phyloP scores from a whole-genome alignment of 2,797 vertebrate species.

The Gambelia wislizenii region DNA sequence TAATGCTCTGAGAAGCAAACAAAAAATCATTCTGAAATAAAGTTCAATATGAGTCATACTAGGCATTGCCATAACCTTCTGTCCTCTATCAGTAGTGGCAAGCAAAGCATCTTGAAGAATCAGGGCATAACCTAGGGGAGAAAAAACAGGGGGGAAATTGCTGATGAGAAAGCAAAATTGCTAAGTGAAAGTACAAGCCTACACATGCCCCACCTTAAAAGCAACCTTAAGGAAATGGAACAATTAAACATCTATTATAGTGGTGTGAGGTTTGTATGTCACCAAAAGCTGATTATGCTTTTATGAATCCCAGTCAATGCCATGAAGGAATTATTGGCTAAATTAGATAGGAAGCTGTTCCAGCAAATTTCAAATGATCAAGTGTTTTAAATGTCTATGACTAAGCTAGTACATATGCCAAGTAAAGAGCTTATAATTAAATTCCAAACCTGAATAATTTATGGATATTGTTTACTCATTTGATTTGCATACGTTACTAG shows the following conservation, averaged over 20 bases:
- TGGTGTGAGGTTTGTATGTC: constrained; percentile 16
- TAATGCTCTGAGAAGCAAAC: not conserved
- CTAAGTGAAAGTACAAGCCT: constrained; percentile 27
- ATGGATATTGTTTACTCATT: constrained; percentile 38
- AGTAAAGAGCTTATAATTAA: constrained; percentile 39
- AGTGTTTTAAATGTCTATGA: constrained; percentile 36
- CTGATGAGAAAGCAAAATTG: not conserved
- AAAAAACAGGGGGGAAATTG: no score
- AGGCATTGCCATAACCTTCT: not conserved
- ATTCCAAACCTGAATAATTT: constrained; percentile 46
- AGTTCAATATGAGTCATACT: not conserved
- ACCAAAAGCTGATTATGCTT: constrained; percentile 27
- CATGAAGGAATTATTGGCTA: not conserved
- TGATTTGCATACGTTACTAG: not conserved
- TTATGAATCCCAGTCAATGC: constrained; percentile 40
- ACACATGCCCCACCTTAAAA: constrained; percentile 16
- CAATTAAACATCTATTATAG: constrained; percentile 7
- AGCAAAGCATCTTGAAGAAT: not conserved
- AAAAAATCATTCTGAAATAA: not conserved
- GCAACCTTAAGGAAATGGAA: constrained; percentile 21
- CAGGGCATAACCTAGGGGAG: not conserved
- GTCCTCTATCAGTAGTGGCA: not conserved
- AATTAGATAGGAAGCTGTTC: constrained; percentile 37
- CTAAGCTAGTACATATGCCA: constrained; percentile 15
- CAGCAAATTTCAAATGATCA: constrained; percentile 41